A percentile compares a stretch with the other conserved stretches of the same genome.
Conservation (phyloP, 1,140 invertebrate genomes). For the Drosophila kikkawai region DNA sequence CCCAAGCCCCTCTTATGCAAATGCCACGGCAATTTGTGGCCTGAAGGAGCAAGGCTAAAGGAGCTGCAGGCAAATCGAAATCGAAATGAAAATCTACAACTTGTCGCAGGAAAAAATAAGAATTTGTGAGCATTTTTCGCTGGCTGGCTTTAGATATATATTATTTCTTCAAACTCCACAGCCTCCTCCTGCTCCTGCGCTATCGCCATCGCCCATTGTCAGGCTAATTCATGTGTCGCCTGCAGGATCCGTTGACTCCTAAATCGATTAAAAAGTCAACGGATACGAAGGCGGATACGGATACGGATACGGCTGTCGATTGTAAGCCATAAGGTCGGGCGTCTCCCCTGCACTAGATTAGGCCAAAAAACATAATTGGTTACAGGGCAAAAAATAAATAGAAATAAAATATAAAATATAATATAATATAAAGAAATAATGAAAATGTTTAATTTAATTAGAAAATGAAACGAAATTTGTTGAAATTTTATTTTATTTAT, state of each 20-base stretch:
- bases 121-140: conserved; percentile 28
- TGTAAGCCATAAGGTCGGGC: conserved; percentile 32
- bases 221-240: conserved; percentile 80
- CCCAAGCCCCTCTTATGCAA: conserved; percentile 45
- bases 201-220: conserved; percentile 65
- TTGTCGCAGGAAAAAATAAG: conserved; percentile 41
- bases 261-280: conserved; percentile 81
- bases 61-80: conserved; percentile 59
- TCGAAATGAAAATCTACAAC: conserved; percentile 81
- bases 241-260: conserved; percentile 65
- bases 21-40: conserved; percentile 61
- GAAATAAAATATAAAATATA: background rate
- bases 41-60: conserved; percentile 17
- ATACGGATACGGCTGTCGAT: conserved; percentile 29
- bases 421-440: too few relatives aligned
- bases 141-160: conserved; percentile 5
- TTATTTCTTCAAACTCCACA: conserved; percentile 12
- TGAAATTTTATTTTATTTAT: too few relatives aligned
- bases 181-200: conserved; percentile 11
- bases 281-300: conserved; percentile 12
- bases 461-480: too few relatives aligned
- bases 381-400: background rate
- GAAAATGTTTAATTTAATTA: background rate
- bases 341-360: conserved; percentile 9
- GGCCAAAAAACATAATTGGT: conserved; percentile 32